Evolutionary conservation across 1,140 invertebrate genomes (phyloP).

Genomic region (Hermatobates lingyangjiaoensis): DNA sequence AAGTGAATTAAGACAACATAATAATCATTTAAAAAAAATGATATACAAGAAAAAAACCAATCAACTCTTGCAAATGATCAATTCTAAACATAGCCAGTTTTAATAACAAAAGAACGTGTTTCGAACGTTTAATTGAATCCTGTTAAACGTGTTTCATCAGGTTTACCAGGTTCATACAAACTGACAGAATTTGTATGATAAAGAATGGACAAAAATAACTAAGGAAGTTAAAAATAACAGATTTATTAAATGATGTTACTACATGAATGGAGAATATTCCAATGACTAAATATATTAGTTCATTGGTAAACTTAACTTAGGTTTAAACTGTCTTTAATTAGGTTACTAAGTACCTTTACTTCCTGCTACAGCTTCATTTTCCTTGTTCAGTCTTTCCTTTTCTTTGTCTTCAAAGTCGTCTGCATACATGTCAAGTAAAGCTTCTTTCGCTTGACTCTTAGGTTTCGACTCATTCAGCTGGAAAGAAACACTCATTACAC

Average conservation of each 20-base stretch:
- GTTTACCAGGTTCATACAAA: no score
- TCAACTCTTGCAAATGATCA: no score
- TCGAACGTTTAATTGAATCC: no score
- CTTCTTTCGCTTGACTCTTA: slow-evolving; percentile 28
- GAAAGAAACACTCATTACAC: neutral
- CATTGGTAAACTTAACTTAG: neutral
- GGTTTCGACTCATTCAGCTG: neutral
- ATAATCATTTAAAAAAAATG: no score
- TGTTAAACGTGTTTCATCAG: no score
- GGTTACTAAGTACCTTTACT: neutral
- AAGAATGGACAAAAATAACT: neutral
- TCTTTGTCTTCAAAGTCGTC: slow-evolving; percentile 75
- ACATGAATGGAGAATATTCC: neutral
- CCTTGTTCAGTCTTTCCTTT: slow-evolving; percentile 31
- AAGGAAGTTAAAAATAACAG: neutral
- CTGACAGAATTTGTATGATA: no score
- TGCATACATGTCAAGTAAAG: slow-evolving; percentile 81
- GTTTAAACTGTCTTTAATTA: neutral
- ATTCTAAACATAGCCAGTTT: no score
- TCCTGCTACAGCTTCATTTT: neutral
- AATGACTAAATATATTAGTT: neutral
- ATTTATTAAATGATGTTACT: neutral
- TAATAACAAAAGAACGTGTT: no score
- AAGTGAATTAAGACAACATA: no score
- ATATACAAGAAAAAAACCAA: no score